Evolutionary conservation across 2,113 vertebrate genomes (phyloP).

Genomic region (Crotalus viridis): DNA sequence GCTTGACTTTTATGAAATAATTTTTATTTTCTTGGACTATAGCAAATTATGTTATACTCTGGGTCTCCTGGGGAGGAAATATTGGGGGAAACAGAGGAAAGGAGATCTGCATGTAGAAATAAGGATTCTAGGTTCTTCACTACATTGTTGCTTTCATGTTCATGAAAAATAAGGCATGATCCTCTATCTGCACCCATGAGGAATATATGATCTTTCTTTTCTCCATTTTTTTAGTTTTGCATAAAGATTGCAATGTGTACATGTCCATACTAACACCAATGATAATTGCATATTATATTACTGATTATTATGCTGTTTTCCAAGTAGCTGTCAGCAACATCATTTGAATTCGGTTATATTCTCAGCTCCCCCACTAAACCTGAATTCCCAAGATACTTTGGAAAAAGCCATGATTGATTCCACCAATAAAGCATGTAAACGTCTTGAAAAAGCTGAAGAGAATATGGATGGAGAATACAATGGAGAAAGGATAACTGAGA

Average conservation of each 20-base stretch:
- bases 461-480: not conserved
- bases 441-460: not conserved
- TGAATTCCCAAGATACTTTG: not conserved
- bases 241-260: not conserved
- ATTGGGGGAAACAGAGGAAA: not conserved
- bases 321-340: not conserved
- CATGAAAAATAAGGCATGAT: not conserved
- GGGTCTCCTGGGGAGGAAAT: constrained; percentile 22
- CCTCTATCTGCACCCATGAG: not conserved
- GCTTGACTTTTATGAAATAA: constrained; percentile 64
- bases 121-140: not conserved
- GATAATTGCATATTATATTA: not conserved
- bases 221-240: not conserved
- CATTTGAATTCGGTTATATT: not conserved
- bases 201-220: not conserved
- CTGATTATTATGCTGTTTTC: not conserved
- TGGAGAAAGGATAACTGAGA: not conserved
- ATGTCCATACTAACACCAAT: not conserved
- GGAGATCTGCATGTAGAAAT: not conserved
- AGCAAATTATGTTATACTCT: constrained; percentile 42
- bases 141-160: not conserved
- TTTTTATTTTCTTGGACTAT: constrained; percentile 51
- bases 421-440: not conserved
- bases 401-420: not conserved
- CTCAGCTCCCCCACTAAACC: not conserved